These are phyloP conservation scores for Cebuella pygmaea DNA, from an alignment of 2,797 vertebrate species.

Conservation along the genomic window DNA sequence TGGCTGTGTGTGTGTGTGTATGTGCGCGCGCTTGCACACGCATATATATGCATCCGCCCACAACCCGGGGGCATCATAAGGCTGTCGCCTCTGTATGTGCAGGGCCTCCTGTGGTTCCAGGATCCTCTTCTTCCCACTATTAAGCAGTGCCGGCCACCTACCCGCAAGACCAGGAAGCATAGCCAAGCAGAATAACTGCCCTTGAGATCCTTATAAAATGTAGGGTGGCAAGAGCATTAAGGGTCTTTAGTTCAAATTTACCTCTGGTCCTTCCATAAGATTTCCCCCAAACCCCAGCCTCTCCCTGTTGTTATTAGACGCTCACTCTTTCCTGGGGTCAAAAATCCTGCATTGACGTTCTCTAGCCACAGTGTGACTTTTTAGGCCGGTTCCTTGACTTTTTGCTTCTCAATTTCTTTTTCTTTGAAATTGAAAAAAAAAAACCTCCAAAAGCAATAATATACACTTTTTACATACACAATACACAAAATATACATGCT, in stretches of 20 bases:
- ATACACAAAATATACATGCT: background rate
- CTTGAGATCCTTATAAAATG: background rate
- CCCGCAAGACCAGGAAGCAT: rapidly evolving
- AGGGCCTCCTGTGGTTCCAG: background rate
- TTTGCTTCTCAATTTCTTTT: background rate
- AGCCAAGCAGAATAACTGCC: too few relatives aligned
- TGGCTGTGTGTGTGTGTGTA: rapidly evolving
- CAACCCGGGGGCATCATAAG: rapidly evolving
- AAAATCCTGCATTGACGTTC: background rate
- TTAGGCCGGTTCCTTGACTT: background rate
- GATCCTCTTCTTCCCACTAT: rapidly evolving
- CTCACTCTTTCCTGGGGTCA: background rate
- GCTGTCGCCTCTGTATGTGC: rapidly evolving
- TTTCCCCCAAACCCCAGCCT: background rate
- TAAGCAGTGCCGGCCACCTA: background rate
- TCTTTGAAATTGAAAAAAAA: background rate
- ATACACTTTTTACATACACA: rapidly evolving
- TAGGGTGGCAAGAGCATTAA: background rate
- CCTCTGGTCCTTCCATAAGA: rapidly evolving
- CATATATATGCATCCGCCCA: rapidly evolving
- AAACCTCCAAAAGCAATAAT: too few relatives aligned
- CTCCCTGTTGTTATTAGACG: background rate
- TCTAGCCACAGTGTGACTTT: background rate
- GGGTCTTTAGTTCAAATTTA: too few relatives aligned
- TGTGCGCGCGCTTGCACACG: rapidly evolving